phyloP scores from a whole-genome alignment of 2,888 invertebrate genomes.

The Neoitamus cyanurus region DNA sequence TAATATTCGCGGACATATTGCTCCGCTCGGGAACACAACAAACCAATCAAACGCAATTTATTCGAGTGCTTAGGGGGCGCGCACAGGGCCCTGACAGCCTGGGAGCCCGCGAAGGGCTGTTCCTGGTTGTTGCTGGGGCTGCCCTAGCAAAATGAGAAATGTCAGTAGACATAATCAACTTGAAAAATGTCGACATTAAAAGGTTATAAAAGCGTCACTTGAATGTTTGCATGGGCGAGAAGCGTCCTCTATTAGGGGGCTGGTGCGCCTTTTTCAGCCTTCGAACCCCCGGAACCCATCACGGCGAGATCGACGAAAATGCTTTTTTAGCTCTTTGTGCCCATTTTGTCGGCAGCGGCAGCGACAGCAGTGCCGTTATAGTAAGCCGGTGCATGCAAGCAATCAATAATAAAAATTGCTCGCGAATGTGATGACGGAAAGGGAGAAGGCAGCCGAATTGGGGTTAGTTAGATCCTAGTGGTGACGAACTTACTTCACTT shows the following conservation, averaged over 20 bases:
- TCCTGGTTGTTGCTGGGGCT: not conserved
- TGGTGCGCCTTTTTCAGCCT: not conserved
- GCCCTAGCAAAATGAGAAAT: constrained; percentile 21
- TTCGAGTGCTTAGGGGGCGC: constrained; percentile 13
- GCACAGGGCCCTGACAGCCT: not conserved
- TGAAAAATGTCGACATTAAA: constrained; percentile 42
- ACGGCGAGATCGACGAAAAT: not conserved
- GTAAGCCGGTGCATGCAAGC: constrained; percentile 23
- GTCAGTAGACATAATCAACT: constrained; percentile 40
- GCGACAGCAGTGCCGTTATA: not conserved
- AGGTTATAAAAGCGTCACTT: constrained; percentile 40
- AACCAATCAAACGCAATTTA: constrained; percentile 39
- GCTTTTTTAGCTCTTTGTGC: not conserved
- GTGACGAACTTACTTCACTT: not conserved
- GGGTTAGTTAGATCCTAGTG: not conserved
- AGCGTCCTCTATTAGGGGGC: not conserved
- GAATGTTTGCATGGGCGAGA: constrained; percentile 23
- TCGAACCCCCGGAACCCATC: not conserved
- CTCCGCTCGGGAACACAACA: constrained; percentile 25
- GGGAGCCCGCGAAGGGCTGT: not conserved
- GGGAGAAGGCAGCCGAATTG: not conserved
- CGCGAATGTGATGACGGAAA: not conserved
- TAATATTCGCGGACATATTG: constrained; percentile 14
- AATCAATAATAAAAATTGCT: constrained; percentile 36
- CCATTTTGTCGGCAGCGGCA: not conserved